Percentiles rank a stretch among this genome's conserved stretches.
Conservation (phyloP, 2,797 vertebrate species). For the Brotogeris chrysoptera region DNA sequence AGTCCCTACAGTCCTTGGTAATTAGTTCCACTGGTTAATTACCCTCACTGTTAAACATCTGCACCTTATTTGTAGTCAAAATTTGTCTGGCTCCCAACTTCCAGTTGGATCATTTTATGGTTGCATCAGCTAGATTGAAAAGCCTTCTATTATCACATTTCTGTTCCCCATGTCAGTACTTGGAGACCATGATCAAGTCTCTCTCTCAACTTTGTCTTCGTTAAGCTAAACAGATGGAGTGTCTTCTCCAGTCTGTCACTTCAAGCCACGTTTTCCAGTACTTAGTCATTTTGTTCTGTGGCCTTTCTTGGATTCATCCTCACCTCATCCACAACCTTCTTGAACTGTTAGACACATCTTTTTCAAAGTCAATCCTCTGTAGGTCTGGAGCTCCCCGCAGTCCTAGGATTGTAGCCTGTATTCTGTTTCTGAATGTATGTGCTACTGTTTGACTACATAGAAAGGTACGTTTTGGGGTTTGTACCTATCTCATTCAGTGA, state of each 20-base stretch:
- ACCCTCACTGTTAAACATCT: slow-evolving; percentile 64
- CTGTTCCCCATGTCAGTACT: slow-evolving; percentile 38
- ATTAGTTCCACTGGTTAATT: slow-evolving; percentile 68
- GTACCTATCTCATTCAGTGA: background rate
- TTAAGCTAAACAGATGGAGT: slow-evolving; percentile 61
- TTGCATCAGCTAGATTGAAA: slow-evolving; percentile 52
- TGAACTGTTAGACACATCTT: background rate
- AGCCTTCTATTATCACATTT: slow-evolving; percentile 60
- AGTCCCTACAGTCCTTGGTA: slow-evolving; percentile 41
- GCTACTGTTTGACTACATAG: background rate
- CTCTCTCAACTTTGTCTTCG: slow-evolving; percentile 49
- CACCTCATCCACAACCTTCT: slow-evolving; percentile 19
- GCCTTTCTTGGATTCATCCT: background rate
- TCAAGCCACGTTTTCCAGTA: background rate
- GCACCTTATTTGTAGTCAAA: slow-evolving; percentile 65
- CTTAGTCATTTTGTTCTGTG: slow-evolving; percentile 22
- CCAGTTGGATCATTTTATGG: slow-evolving; percentile 54
- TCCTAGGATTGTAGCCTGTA: background rate
- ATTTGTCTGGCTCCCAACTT: slow-evolving; percentile 61
- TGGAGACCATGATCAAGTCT: slow-evolving; percentile 46
- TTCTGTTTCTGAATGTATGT: background rate
- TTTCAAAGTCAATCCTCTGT: background rate
- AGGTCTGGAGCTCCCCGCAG: background rate
- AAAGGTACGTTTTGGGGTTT: background rate
- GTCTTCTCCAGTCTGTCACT: slow-evolving; percentile 56